Evolutionary conservation across 2,888 invertebrate species (phyloP).

Genomic region (Calameuta pallipes): DNA sequence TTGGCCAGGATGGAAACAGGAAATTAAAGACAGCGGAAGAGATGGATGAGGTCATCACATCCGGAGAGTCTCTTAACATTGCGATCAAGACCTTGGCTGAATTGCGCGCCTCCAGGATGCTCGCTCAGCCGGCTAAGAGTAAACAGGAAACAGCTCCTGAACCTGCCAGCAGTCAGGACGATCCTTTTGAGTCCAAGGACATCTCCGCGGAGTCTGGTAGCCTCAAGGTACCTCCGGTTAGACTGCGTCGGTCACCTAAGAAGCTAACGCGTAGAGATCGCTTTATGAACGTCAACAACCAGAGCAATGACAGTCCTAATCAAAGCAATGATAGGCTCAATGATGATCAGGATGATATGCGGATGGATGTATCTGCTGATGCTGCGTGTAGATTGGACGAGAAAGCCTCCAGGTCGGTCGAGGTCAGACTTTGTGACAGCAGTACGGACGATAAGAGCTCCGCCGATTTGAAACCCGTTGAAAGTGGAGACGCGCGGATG

Average conservation of each 20-base stretch:
- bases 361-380: background rate
- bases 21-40: constrained; percentile 19
- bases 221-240: constrained; percentile 41
- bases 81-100: constrained; percentile 64
- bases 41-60: constrained; percentile 4
- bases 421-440: constrained; percentile 56
- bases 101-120: constrained; percentile 51
- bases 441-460: constrained; percentile 45
- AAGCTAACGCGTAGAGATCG: background rate
- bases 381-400: background rate
- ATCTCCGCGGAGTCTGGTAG: background rate
- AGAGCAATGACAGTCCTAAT: background rate
- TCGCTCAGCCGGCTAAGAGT: constrained; percentile 5
- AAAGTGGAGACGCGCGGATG: background rate
- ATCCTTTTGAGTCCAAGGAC: background rate
- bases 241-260: constrained; percentile 39
- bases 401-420: constrained; percentile 33
- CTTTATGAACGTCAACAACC: background rate
- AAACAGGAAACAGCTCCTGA: constrained; percentile 12
- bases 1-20: background rate
- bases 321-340: background rate
- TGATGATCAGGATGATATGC: background rate
- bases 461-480: background rate
- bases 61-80: constrained; percentile 31
- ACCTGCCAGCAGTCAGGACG: constrained; percentile 9